phyloP scores from a whole-genome alignment of 2,113 vertebrate genomes.

The Maylandia zebra region DNA sequence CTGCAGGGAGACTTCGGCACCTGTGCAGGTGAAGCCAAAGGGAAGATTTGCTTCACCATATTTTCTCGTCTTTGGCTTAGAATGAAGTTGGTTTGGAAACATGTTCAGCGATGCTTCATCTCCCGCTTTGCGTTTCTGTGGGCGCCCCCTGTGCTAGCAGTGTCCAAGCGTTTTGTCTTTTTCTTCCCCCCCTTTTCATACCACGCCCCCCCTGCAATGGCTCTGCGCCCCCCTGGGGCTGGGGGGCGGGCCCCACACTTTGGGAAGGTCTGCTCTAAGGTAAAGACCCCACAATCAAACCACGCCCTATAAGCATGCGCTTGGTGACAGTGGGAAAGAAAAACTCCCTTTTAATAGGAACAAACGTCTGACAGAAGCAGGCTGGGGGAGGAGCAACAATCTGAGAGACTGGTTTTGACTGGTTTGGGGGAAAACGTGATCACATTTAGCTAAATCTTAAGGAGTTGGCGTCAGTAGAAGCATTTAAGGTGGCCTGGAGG shows the following conservation, averaged over 20 bases:
- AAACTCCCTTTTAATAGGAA: neutral
- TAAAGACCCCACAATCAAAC: neutral
- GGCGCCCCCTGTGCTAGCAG: rapidly evolving
- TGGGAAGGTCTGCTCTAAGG: neutral
- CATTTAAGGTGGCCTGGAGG: neutral
- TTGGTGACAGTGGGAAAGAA: neutral
- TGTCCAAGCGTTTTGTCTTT: too few species aligned
- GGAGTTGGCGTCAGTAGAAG: rapidly evolving
- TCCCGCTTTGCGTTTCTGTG: rapidly evolving
- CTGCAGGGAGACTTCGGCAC: too few species aligned
- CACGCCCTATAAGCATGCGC: rapidly evolving
- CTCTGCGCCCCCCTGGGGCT: too few species aligned
- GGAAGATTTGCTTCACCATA: too few species aligned
- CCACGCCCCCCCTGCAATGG: too few species aligned
- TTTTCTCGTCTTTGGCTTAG: too few species aligned
- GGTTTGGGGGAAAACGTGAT: rapidly evolving
- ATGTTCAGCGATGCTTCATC: too few species aligned
- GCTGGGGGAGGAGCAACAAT: neutral
- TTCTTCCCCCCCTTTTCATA: too few species aligned
- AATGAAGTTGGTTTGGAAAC: too few species aligned
- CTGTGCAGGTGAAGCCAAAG: too few species aligned
- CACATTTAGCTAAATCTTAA: neutral
- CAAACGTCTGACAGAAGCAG: neutral
- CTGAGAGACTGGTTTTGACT: neutral
- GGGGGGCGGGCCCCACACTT: too few species aligned